A percentile compares a stretch with the other conserved stretches of the same genome.
These are phyloP conservation scores for Nephotettix cincticeps DNA, from an alignment of 1,140 invertebrate species.

Conservation along the genomic window DNA sequence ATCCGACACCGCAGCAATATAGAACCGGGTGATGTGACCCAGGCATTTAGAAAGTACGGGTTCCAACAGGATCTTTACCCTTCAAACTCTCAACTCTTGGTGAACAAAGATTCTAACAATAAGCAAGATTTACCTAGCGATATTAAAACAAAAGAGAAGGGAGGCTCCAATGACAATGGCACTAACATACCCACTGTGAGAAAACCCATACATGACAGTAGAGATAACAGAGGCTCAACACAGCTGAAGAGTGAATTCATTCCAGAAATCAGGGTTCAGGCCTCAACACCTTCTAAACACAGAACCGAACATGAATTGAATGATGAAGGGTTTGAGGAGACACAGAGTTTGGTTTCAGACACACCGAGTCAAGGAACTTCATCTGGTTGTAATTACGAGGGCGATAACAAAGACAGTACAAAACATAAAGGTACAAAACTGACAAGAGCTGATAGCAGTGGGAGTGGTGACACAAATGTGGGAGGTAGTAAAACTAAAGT, in stretches of 20 bases:
- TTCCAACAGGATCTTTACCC: conserved; percentile 2
- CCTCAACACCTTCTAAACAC: conserved; percentile 45
- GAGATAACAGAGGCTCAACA: conserved; percentile 7
- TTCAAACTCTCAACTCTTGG: too few species aligned
- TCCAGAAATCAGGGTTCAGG: conserved; percentile 49
- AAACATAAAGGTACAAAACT: conserved; percentile 32
- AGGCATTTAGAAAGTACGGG: conserved; percentile 30
- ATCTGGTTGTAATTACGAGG: conserved; percentile 67
- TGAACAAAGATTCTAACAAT: background rate
- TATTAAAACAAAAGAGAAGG: background rate
- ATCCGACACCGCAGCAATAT: conserved; percentile 32
- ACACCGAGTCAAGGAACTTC: conserved; percentile 77
- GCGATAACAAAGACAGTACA: conserved; percentile 55
- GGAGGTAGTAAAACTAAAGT: conserved; percentile 35
- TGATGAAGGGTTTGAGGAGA: conserved; percentile 89
- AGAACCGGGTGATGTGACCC: conserved; percentile 33
- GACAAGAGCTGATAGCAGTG: conserved; percentile 42
- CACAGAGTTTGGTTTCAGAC: conserved; percentile 80
- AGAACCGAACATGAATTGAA: conserved; percentile 64
- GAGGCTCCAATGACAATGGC: background rate
- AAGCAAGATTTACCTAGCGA: background rate
- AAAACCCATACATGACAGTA: background rate
- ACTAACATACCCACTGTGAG: background rate
- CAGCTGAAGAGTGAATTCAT: conserved; percentile 45
- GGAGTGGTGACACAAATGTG: conserved; percentile 40